A percentile compares a stretch with the other conserved stretches of the same genome.
These are phyloP conservation scores for Urocynchramus pylzowi DNA, from an alignment of 2,113 vertebrate species.

Conservation along the genomic window DNA sequence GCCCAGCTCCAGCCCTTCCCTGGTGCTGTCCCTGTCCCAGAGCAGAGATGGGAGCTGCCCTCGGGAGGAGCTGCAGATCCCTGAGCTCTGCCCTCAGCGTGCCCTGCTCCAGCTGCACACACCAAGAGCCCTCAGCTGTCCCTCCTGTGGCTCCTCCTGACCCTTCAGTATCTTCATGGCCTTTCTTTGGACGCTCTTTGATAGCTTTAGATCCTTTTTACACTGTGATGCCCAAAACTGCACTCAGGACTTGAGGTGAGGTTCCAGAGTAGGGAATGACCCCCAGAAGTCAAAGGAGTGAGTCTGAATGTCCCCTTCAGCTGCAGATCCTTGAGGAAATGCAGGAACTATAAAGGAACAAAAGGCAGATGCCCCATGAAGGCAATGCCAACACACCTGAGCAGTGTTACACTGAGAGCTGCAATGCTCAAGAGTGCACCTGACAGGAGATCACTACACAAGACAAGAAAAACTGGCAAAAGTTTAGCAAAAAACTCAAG, in stretches of 20 bases:
- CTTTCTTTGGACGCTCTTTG: neutral
- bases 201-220: neutral
- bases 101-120: neutral
- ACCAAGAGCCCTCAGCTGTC: neutral
- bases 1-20: neutral
- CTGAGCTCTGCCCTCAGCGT: neutral
- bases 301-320: neutral
- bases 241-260: neutral
- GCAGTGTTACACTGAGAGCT: neutral
- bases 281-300: neutral
- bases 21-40: neutral
- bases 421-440: neutral
- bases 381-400: neutral
- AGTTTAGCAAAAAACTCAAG: neutral
- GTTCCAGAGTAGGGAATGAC: neutral
- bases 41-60: neutral
- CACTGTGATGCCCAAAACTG: neutral
- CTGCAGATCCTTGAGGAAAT: neutral
- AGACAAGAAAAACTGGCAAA: neutral
- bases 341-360: neutral
- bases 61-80: neutral
- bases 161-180: rapidly evolving
- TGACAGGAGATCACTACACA: neutral
- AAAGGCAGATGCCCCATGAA: neutral
- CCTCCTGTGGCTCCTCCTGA: rapidly evolving